Conservation (phyloP, 1,140 invertebrate genomes). For the Drosophila repleta region DNA sequence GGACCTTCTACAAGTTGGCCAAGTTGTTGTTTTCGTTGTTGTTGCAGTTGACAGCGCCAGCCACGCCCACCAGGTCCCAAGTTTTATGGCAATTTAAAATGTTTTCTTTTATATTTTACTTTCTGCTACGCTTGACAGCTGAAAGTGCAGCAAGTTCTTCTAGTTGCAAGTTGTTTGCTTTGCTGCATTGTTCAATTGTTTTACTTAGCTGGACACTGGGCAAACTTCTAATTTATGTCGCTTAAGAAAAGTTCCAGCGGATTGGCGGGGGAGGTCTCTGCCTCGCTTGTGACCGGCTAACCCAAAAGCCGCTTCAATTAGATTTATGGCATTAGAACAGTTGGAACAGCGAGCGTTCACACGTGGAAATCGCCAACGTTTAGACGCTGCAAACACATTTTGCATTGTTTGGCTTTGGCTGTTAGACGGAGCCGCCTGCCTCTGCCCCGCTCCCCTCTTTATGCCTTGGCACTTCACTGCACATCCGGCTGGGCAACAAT, state of each 20-base stretch:
- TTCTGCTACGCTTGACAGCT: slow-evolving; percentile 31
- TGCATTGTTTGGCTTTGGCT: slow-evolving; percentile 56
- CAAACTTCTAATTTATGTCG: slow-evolving; percentile 72
- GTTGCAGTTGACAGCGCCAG: slow-evolving; percentile 55
- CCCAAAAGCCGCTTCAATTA: slow-evolving; percentile 70
- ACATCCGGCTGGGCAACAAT: slow-evolving; percentile 52
- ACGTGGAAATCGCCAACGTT: slow-evolving; percentile 46
- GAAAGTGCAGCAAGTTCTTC: slow-evolving; percentile 21
- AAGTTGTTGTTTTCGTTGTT: slow-evolving; percentile 7
- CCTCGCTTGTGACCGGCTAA: slow-evolving; percentile 61
- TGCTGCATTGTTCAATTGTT: slow-evolving; percentile 62
- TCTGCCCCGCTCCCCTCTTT: background rate
- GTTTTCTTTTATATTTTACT: slow-evolving; percentile 18
- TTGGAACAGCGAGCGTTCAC: slow-evolving; percentile 60
- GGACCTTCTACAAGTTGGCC: slow-evolving; percentile 6
- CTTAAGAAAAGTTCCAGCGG: slow-evolving; percentile 56
- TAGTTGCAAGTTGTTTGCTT: slow-evolving; percentile 30
- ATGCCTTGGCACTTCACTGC: slow-evolving; percentile 35
- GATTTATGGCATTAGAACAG: slow-evolving; percentile 75
- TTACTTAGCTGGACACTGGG: slow-evolving; percentile 22
- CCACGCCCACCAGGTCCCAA: slow-evolving; percentile 34
- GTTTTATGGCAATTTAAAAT: slow-evolving; percentile 67
- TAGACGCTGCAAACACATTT: slow-evolving; percentile 43
- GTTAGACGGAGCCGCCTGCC: slow-evolving; percentile 9
- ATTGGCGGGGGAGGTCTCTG: slow-evolving; percentile 17